phyloP scores from a whole-genome alignment of 2,888 invertebrate species.

The Acrobasis repandana region DNA sequence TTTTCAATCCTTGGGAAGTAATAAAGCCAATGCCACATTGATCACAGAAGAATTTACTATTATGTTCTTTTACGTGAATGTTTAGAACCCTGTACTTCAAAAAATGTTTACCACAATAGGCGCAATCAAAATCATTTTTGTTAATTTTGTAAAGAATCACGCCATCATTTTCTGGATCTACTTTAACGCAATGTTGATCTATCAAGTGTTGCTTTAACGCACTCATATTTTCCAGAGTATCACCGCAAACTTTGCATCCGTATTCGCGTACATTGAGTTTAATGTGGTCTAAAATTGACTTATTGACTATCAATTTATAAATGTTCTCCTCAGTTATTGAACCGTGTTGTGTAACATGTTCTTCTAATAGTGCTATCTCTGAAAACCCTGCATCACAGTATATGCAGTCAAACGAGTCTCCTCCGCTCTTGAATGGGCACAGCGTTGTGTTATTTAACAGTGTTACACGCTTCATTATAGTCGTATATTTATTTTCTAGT shows the following conservation, averaged over 20 bases:
- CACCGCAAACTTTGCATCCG: constrained; percentile 18
- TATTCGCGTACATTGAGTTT: constrained; percentile 17
- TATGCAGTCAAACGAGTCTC: neutral
- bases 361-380: constrained; percentile 1
- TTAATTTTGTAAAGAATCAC: constrained; percentile 37
- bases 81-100: constrained; percentile 52
- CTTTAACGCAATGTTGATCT: neutral
- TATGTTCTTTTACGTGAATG: constrained; percentile 68
- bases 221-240: neutral
- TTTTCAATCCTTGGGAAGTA: neutral
- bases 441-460: neutral
- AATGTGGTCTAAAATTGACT: constrained; percentile 12
- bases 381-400: neutral
- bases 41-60: constrained; percentile 62
- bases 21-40: constrained; percentile 49
- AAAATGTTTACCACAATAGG: constrained; percentile 49
- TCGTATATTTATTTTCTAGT: neutral
- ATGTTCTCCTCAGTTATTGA: neutral
- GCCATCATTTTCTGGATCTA: constrained; percentile 26
- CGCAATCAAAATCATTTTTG: constrained; percentile 35
- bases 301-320: neutral
- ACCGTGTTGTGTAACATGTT: constrained; percentile 3
- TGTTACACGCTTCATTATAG: neutral
- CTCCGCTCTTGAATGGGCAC: neutral
- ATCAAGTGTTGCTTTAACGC: constrained; percentile 14